Base-by-base conservation (phyloP, 2,113 vertebrate species). In the Equus quagga region DNA sequence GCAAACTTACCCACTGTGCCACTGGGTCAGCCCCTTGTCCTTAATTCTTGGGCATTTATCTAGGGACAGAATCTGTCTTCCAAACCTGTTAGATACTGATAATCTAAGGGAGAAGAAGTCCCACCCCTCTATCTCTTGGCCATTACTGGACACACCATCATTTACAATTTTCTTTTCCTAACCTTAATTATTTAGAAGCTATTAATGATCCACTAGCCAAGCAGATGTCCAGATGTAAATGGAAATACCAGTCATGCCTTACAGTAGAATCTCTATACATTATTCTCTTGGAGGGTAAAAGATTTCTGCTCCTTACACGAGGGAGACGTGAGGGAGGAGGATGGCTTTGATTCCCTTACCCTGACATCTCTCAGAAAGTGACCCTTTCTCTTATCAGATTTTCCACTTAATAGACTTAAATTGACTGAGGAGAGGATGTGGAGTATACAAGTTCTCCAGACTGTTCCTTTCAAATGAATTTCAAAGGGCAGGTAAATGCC, bases 341-440 rank as follows among this genome's bases (percentile, higher is more conserved):
- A 58, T 12, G 44, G 36, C 12, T 18, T 54, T 19, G 33, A 17
- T 54, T 54, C 18, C 21, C 1, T n/a, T 18, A 69, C 0, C 14
- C 26, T 46, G 19, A 79, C 44, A 15, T 62, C 31, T 67, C 36
- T 44, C 26, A 23, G 14, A 82, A 83, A 6, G 33, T n/a, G 49
- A 80, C 0, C 3, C 2, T 80, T 89, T n/a, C 18, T 65, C 65
- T 51, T 69, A 7, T 9, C 67, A 69, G 33, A 41, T 4, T 58
- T 18, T 21, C 15, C 14, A 44, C 12, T 76, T 62, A 51, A n/a
- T 6, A 44, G 7, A 23, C 33, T 62, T 80, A 80, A 24, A 46
- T 26, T 41, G n/a, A 41, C 54, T 23, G 1, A 24, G 4, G 1
- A n/a, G 5, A 64, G 8, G 19, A 67, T 28, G 5, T 5, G 3